Evolutionary conservation across 1,140 invertebrate genomes (phyloP), one percentile per base, ranked within the genome.

Genomic region (Drosophila truncata): DNA sequence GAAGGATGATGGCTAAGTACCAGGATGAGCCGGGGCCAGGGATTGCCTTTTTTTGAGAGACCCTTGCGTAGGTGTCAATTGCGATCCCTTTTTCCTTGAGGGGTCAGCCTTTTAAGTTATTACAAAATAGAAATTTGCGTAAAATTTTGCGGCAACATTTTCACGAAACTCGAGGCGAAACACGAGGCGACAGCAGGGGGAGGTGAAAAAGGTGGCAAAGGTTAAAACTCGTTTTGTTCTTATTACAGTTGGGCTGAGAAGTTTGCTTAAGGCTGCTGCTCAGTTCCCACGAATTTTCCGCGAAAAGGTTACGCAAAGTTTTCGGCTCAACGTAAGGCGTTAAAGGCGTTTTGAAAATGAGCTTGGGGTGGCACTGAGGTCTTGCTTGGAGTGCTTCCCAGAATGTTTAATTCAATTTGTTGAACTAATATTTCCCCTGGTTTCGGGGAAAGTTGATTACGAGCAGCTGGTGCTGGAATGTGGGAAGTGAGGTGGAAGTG

Each of bases 361-460:
- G 59, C 37, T 44, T 10, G 29, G 25, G 59, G 20, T 20, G 20
- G 16, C 14, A 23, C 11, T 25, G 18, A 44, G 59, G 37, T 11
- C 16, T 50, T 33, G n/a, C 23, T 57, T 25, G n/a, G 27, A 59
- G 61, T 65, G 52, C 37, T 83, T 70, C 71, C 39, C 57, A 13
- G 57, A 80, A 80, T 80, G 46, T 66, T 52, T 76, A 73, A 84
- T 78, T 78, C 61, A 78, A 85, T 78, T 85, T 85, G 46, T 61
- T 72, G 4, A 60, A 80, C 42, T 62, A 80, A 71, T 80, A 71
- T 80, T 76, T 59, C 50, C n/a, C 3, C 27, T 41, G 39, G 20
- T 27, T 44, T 39, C 39, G 23, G 35, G 16, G 37, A 70, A 55
- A 70, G 63, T 67, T 70, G 66, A 54, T 70, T 55, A 70, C 31